phyloP scores from a whole-genome alignment of 2,888 invertebrate species.

The Rotaria macrura region DNA sequence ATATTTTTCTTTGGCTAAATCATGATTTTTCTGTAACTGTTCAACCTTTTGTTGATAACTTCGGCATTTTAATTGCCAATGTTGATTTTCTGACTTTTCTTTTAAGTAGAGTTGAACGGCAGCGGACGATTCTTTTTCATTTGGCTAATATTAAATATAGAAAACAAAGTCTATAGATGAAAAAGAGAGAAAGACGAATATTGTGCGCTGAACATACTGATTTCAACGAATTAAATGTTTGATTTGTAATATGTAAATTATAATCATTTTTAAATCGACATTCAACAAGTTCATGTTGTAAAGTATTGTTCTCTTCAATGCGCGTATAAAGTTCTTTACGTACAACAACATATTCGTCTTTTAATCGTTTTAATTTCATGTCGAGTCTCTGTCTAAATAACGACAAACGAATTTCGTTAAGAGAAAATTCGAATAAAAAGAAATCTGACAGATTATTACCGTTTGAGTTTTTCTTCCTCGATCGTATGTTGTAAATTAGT shows the following conservation, averaged over 20 bases:
- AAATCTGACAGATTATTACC: not conserved
- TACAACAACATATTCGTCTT: not conserved
- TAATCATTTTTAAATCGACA: not conserved
- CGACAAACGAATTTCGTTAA: no score
- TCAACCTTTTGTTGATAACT: constrained; percentile 15
- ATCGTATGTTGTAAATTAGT: not conserved
- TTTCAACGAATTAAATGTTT: not conserved
- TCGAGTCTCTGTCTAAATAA: not conserved
- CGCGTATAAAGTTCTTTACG: not conserved
- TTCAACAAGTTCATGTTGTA: constrained; percentile 9
- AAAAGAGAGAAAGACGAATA: no score
- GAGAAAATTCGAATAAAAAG: no score
- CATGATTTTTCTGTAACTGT: not conserved
- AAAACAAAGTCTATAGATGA: no score
- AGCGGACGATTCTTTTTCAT: not conserved
- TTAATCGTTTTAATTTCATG: constrained; percentile 19
- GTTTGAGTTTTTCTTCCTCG: not conserved
- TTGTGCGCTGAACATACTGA: not conserved
- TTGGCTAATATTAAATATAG: not conserved
- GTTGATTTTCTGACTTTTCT: not conserved
- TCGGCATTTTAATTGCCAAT: constrained; percentile 5
- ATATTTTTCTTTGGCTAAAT: not conserved
- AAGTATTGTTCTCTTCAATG: not conserved
- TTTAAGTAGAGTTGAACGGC: not conserved
- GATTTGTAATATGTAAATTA: not conserved